A percentile compares a stretch with the other conserved stretches of the same genome.
phyloP scores from a whole-genome alignment of 2,113 vertebrate species.

The Bagarius yarrelli region DNA sequence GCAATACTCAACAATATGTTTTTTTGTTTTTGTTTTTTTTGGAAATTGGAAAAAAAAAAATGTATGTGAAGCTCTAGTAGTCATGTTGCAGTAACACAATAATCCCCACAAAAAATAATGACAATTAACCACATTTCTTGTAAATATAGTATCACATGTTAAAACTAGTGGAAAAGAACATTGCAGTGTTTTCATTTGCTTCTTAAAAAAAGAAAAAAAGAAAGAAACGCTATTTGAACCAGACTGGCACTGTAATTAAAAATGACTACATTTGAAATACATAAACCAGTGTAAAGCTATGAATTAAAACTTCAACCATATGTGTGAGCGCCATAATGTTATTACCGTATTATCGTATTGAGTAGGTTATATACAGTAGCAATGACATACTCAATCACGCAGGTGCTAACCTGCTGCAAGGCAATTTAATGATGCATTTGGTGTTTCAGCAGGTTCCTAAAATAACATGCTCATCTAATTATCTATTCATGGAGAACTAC shows the following conservation, averaged over 20 bases:
- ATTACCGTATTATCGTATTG: not conserved
- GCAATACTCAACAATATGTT: not conserved
- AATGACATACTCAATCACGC: conserved; percentile 32
- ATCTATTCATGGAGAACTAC: conserved; percentile 22
- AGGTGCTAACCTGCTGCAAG: conserved; percentile 32
- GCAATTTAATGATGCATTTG: conserved; percentile 40
- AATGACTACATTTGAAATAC: not conserved
- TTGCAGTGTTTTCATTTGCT: not conserved
- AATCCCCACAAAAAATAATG: not conserved
- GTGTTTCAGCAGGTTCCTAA: conserved; percentile 37
- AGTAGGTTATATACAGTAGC: not conserved
- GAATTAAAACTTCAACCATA: conserved; percentile 25
- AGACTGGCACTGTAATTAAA: not conserved
- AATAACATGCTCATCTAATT: conserved; percentile 35
- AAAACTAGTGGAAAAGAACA: not conserved
- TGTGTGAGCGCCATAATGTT: conserved; percentile 11
- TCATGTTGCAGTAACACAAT: not conserved
- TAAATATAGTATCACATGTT: not conserved
- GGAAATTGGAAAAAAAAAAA: too few species aligned
- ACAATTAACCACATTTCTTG: not conserved
- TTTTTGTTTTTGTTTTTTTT: too few species aligned
- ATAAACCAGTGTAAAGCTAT: not conserved
- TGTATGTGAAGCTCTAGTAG: not conserved
- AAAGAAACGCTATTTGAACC: not conserved
- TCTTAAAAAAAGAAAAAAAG: not conserved